These are phyloP conservation scores for Hydropotes inermis DNA, from an alignment of 2,113 vertebrate species.

Conservation along the genomic window DNA sequence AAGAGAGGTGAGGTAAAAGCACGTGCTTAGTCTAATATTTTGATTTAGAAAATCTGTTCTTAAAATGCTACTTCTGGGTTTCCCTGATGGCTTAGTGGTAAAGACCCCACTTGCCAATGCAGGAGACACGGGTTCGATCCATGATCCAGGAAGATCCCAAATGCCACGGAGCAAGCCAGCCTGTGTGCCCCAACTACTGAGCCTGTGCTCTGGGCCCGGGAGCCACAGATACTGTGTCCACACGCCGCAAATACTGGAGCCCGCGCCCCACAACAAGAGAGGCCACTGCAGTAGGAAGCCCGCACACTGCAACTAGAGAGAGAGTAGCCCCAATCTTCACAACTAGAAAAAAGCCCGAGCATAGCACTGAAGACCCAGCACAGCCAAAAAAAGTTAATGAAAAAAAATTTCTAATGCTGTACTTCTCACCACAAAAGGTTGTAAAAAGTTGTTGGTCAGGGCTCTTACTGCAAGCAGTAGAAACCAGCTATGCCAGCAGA, in stretches of 20 bases:
- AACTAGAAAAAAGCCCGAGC: background rate
- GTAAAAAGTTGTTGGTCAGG: background rate
- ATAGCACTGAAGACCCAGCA: background rate
- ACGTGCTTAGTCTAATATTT: background rate
- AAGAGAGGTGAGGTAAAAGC: background rate
- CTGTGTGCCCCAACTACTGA: background rate
- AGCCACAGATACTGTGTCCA: background rate
- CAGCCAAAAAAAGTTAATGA: background rate
- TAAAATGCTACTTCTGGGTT: background rate
- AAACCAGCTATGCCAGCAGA: background rate
- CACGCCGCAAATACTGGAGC: background rate
- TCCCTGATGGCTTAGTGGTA: background rate
- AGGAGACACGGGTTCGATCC: background rate
- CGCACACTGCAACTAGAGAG: background rate
- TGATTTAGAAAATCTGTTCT: background rate
- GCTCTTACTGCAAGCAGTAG: background rate
- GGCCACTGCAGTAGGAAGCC: background rate
- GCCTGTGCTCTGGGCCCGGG: background rate
- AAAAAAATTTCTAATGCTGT: background rate
- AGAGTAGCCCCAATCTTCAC: background rate
- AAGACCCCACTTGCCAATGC: background rate
- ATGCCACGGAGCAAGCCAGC: background rate
- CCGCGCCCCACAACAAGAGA: background rate
- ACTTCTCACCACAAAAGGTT: background rate
- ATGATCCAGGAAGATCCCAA: background rate